phyloP scores from a whole-genome alignment of 2,113 vertebrate species.

The Mormyrus lacerda region DNA sequence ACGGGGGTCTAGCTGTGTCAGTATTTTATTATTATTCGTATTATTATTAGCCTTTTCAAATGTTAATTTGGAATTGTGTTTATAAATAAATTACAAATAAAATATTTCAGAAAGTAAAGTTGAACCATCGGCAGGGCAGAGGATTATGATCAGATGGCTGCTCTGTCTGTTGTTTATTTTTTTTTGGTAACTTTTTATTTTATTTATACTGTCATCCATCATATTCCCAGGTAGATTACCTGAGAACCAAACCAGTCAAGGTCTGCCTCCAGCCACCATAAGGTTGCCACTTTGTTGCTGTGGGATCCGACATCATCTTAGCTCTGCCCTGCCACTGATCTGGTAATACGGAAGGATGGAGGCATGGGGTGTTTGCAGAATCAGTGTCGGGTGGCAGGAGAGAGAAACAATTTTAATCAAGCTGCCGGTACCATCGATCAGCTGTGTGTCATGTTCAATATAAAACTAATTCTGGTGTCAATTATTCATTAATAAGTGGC shows the following conservation, averaged over 20 bases:
- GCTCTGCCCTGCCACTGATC: constrained; percentile 23
- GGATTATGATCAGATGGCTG: neutral
- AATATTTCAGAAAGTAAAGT: neutral
- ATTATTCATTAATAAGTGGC: constrained; percentile 68
- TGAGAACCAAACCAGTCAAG: neutral
- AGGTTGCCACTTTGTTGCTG: neutral
- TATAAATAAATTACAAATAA: neutral
- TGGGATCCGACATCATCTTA: neutral
- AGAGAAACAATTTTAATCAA: constrained; percentile 47
- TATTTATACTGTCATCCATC: neutral
- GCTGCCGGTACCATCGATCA: constrained; percentile 48
- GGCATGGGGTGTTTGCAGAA: constrained; percentile 30
- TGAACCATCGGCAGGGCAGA: neutral
- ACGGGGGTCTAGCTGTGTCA: neutral
- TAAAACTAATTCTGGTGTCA: constrained; percentile 61
- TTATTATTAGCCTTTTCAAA: neutral
- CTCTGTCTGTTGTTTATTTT: neutral
- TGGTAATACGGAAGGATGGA: constrained; percentile 30
- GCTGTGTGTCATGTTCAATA: constrained; percentile 54
- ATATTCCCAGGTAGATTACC: neutral
- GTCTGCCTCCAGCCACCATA: neutral
- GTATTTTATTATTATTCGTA: neutral
- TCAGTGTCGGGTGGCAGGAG: constrained; percentile 34
- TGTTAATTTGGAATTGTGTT: neutral
- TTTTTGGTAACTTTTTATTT: neutral